Percentiles rank a stretch among this genome's conserved stretches.
Conservation (phyloP, 2,888 invertebrate species). For the Andrena marginata region DNA sequence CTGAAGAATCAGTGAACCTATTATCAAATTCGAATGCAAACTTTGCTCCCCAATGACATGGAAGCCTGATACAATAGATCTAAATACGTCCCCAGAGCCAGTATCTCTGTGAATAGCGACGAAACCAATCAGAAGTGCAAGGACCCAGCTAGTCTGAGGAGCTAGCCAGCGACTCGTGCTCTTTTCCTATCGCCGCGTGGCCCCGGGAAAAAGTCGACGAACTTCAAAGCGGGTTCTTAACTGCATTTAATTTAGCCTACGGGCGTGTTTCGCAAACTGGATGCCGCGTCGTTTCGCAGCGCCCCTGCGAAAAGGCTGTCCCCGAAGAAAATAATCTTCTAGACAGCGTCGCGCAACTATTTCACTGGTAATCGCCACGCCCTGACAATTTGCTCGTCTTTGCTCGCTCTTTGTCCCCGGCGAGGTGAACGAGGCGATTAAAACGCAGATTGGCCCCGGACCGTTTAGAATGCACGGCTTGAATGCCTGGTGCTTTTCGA, state of each 20-base stretch:
- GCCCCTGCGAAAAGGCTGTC: background rate
- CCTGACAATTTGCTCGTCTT: constrained; percentile 25
- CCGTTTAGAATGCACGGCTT: constrained; percentile 14
- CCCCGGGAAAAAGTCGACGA: constrained; percentile 18
- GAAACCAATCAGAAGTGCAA: background rate
- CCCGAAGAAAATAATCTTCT: constrained; percentile 32
- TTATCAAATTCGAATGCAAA: background rate
- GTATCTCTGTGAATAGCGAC: background rate
- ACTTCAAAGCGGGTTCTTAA: constrained; percentile 43
- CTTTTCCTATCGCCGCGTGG: constrained; percentile 9
- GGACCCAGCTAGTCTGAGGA: background rate
- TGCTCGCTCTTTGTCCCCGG: constrained; percentile 37
- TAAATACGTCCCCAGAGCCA: background rate
- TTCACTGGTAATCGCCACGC: constrained; percentile 22
- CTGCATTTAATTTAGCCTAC: constrained; percentile 46
- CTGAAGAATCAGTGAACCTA: background rate
- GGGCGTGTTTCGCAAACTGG: constrained; percentile 42
- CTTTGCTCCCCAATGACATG: background rate
- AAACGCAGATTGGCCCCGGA: constrained; percentile 51
- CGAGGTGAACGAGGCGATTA: constrained; percentile 53
- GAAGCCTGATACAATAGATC: background rate
- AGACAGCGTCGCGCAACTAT: constrained; percentile 21
- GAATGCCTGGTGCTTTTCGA: constrained; percentile 5
- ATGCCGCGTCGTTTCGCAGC: constrained; percentile 19
- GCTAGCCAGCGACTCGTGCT: background rate